phyloP scores from a whole-genome alignment of 2,113 vertebrate genomes.

The Lucifuga dentata region DNA sequence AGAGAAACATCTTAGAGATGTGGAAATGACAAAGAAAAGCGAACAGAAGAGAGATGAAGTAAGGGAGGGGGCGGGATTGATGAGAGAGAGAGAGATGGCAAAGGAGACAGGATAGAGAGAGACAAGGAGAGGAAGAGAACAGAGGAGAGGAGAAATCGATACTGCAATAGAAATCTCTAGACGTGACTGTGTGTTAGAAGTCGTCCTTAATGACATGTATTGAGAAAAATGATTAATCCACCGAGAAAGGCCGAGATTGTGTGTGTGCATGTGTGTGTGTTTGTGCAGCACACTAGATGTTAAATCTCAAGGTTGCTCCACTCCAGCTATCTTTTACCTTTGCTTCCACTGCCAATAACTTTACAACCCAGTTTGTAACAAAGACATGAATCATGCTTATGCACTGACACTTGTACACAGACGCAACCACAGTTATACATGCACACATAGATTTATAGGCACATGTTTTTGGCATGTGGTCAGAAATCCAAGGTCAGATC shows the following conservation, averaged over 20 bases:
- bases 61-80: slow-evolving; percentile 26
- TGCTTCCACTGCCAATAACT: slow-evolving; percentile 62
- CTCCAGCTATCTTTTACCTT: slow-evolving; percentile 59
- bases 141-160: slow-evolving; percentile 64
- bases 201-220: slow-evolving; percentile 69
- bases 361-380: slow-evolving; percentile 56
- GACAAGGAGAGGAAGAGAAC: slow-evolving; percentile 37
- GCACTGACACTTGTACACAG: slow-evolving; percentile 20
- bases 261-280: slow-evolving; percentile 1
- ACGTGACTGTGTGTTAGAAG: slow-evolving; percentile 72
- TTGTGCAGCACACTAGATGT: slow-evolving; percentile 48
- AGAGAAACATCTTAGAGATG: slow-evolving; percentile 33
- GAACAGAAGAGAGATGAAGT: slow-evolving; percentile 31
- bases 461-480: slow-evolving; percentile 68
- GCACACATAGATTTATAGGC: slow-evolving; percentile 58
- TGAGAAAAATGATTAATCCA: slow-evolving; percentile 70
- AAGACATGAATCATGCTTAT: slow-evolving; percentile 58
- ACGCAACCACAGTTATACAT: slow-evolving; percentile 2
- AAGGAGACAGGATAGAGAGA: slow-evolving; percentile 38
- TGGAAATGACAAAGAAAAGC: slow-evolving; percentile 49
- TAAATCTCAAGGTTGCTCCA: slow-evolving; percentile 73
- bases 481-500: slow-evolving; percentile 68
- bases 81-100: slow-evolving; percentile 32
- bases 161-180: slow-evolving; percentile 75
- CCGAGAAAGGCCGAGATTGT: slow-evolving; percentile 32